Evolutionary conservation across 2,888 invertebrate genomes (phyloP).

Genomic region (Druceiella hillmani): DNA sequence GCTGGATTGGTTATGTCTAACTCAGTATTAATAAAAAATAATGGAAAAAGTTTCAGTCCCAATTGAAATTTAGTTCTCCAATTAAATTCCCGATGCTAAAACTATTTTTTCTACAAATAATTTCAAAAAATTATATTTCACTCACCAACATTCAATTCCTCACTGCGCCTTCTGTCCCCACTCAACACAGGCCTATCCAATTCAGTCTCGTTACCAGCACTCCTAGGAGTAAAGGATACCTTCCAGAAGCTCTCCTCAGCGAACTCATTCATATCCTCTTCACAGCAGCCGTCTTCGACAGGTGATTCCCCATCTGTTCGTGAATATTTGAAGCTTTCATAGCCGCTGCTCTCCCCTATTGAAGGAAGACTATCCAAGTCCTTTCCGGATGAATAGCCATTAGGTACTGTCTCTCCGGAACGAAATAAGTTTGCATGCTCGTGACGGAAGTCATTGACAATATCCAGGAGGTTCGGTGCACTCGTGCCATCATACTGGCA

Average conservation of each 20-base stretch:
- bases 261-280: conserved; percentile 26
- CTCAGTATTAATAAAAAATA: no score
- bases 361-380: conserved; percentile 61
- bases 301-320: conserved; percentile 50
- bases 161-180: conserved; percentile 39
- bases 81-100: no score
- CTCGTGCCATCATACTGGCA: conserved; percentile 69
- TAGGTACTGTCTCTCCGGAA: conserved; percentile 9
- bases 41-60: no score
- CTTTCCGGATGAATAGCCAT: conserved; percentile 14
- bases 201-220: conserved; percentile 32
- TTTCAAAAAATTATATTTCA: no score
- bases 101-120: no score
- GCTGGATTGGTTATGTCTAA: no score
- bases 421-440: conserved; percentile 23
- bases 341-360: conserved; percentile 72
- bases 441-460: conserved; percentile 26
- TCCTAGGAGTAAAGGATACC: conserved; percentile 36
- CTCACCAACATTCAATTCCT: conserved; percentile 43
- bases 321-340: conserved; percentile 64
- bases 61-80: no score
- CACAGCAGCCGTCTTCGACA: conserved; percentile 36
- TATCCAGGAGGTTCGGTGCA: conserved; percentile 24
- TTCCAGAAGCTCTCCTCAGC: conserved; percentile 44
- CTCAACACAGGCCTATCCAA: conserved; percentile 31